phyloP scores from a whole-genome alignment of 2,888 invertebrate species.

The Camponotus fellah region DNA sequence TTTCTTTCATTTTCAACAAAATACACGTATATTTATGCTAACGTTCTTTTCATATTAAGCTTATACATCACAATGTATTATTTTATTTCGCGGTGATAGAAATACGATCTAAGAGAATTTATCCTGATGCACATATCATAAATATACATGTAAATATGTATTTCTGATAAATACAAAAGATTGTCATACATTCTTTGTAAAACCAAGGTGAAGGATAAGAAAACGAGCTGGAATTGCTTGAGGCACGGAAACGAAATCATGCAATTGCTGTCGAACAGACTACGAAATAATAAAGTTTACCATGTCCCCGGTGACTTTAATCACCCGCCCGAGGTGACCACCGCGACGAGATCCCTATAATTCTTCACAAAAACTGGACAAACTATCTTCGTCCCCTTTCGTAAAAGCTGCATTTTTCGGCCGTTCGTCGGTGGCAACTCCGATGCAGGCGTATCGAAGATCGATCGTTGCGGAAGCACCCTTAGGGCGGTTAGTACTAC shows the following conservation, averaged over 20 bases:
- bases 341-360: slow-evolving; percentile 39
- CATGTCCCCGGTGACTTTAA: slow-evolving; percentile 43
- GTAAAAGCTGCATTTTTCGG: slow-evolving; percentile 57
- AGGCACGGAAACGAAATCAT: slow-evolving; percentile 40
- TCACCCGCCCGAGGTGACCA: slow-evolving; percentile 42
- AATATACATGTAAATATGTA: not conserved
- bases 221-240: not conserved
- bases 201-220: not conserved
- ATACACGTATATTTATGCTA: not conserved
- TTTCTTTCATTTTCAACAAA: not conserved
- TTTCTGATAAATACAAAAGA: not conserved
- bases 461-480: slow-evolving; percentile 66
- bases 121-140: not conserved
- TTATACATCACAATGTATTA: not conserved
- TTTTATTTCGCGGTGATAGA: not conserved
- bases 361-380: slow-evolving; percentile 32
- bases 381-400: slow-evolving; percentile 33
- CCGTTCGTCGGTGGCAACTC: slow-evolving; percentile 62
- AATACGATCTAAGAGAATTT: not conserved
- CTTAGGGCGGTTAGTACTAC: slow-evolving; percentile 60
- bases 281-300: slow-evolving; percentile 40
- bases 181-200: not conserved
- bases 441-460: slow-evolving; percentile 46
- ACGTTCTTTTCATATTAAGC: not conserved
- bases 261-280: slow-evolving; percentile 34